These are phyloP conservation scores for Pedetes capensis DNA, from an alignment of 2,113 vertebrate species.

Conservation along the genomic window DNA sequence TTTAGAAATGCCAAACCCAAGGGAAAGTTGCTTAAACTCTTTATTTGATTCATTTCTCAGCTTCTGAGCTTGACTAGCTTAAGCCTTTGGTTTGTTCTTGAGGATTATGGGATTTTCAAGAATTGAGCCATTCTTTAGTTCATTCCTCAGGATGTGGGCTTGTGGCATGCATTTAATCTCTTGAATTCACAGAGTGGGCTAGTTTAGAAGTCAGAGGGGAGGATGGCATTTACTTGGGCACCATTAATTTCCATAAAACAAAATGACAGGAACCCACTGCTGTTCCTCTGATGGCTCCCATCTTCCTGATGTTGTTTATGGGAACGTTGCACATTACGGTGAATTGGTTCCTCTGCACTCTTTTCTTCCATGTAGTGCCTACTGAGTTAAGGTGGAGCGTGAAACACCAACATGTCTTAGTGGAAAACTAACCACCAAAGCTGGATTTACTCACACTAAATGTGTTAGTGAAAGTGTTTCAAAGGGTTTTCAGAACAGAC, in stretches of 20 bases:
- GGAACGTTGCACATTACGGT: not conserved
- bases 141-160: constrained; percentile 33
- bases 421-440: not conserved
- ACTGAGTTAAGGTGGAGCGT: not conserved
- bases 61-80: constrained; percentile 50
- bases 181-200: constrained; percentile 15
- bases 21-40: constrained; percentile 44
- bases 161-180: constrained; percentile 41
- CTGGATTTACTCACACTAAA: not conserved
- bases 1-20: constrained; percentile 40
- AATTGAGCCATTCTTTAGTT: constrained; percentile 53
- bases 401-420: not conserved
- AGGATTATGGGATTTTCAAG: constrained; percentile 53
- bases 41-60: constrained; percentile 61
- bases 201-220: not conserved
- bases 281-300: not conserved
- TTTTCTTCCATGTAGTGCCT: not conserved
- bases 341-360: not conserved
- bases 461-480: not conserved
- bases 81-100: constrained; percentile 59
- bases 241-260: constrained; percentile 27
- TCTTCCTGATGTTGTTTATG: not conserved
- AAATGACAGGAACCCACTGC: not conserved
- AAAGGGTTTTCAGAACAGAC: not conserved
- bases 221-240: not conserved